Conservation (phyloP, 2,113 vertebrate genomes). For the Suncus etruscus region DNA sequence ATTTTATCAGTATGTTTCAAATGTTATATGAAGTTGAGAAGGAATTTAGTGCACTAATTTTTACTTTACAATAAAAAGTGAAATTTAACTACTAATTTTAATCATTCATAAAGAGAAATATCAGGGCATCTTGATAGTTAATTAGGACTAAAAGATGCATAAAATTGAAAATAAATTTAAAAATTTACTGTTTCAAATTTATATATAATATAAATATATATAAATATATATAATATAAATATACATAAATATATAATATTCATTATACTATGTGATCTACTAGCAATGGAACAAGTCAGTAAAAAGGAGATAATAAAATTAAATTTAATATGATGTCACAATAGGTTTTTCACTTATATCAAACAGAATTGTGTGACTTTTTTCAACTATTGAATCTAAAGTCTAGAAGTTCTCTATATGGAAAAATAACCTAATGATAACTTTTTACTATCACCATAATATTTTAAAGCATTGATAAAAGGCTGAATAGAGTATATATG, state of each 20-base stretch:
- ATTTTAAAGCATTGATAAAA: background rate
- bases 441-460: no score
- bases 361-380: background rate
- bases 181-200: no score
- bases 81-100: background rate
- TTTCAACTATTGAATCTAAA: background rate
- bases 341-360: background rate
- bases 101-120: background rate
- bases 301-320: background rate
- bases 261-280: background rate
- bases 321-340: background rate
- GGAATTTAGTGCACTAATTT: background rate
- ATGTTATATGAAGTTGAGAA: background rate
- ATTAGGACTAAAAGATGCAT: background rate
- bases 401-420: accelerated
- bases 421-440: background rate
- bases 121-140: background rate
- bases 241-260: background rate
- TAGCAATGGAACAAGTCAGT: background rate
- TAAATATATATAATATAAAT: no score
- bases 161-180: background rate
- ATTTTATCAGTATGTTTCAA: background rate
- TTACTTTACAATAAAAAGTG: background rate
- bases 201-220: no score
- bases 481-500: background rate